A percentile compares a stretch with the other conserved stretches of the same genome.
These are phyloP conservation scores for Bombus confusus DNA, from an alignment of 1,140 invertebrate genomes.

Conservation along the genomic window DNA sequence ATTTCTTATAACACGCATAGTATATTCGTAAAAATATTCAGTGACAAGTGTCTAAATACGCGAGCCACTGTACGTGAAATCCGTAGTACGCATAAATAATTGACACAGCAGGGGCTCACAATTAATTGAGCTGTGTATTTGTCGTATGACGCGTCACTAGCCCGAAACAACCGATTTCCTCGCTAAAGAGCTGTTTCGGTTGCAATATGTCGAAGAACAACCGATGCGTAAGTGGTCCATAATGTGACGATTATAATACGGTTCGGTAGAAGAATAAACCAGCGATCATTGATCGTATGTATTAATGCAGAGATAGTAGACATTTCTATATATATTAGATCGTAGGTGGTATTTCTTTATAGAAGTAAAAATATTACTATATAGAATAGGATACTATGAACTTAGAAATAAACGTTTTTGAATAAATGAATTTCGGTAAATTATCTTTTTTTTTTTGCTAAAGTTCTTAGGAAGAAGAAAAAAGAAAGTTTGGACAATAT, in stretches of 20 bases:
- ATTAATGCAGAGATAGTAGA: too few species aligned
- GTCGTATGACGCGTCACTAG: slow-evolving; percentile 26
- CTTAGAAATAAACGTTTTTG: too few species aligned
- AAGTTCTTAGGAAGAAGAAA: too few species aligned
- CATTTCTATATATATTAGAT: not conserved
- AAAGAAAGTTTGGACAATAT: too few species aligned
- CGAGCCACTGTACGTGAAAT: not conserved
- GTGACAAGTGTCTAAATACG: too few species aligned
- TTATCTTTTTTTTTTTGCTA: too few species aligned
- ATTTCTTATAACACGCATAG: too few species aligned
- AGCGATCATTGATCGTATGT: not conserved
- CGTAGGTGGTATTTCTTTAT: not conserved
- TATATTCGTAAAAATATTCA: too few species aligned
- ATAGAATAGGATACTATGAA: not conserved
- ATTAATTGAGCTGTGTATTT: slow-evolving; percentile 22
- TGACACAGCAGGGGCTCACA: slow-evolving; percentile 12
- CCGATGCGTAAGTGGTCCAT: not conserved
- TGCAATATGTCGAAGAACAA: not conserved
- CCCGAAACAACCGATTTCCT: slow-evolving; percentile 15
- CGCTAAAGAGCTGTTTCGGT: not conserved
- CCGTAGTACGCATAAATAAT: slow-evolving; percentile 21
- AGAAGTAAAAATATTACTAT: not conserved
- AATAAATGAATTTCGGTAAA: too few species aligned
- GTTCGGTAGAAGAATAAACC: not conserved
- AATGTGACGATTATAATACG: not conserved